A percentile compares a stretch with the other conserved stretches of the same genome.
Evolutionary conservation across 1,140 invertebrate genomes (phyloP).

Genomic region (Geopemphigus sp.): DNA sequence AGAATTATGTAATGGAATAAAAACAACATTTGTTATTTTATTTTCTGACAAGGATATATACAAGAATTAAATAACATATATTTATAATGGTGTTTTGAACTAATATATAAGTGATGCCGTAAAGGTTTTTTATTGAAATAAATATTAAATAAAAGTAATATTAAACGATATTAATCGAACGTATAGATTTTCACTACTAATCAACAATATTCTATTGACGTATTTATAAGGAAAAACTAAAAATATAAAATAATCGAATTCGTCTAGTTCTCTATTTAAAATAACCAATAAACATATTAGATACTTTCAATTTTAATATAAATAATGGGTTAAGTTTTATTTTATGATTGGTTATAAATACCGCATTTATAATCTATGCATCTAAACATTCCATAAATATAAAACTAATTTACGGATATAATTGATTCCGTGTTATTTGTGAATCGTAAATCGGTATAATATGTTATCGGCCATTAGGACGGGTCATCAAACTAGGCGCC

Average conservation of each 20-base stretch:
- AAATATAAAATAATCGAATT: not conserved
- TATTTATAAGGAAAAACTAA: not conserved
- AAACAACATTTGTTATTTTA: slow-evolving; percentile 18
- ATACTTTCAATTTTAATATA: too few relatives aligned
- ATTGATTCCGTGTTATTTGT: not conserved
- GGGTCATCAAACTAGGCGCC: not conserved
- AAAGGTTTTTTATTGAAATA: not conserved
- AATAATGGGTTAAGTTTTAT: too few relatives aligned
- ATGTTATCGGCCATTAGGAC: not conserved
- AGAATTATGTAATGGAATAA: not conserved
- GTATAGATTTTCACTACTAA: not conserved
- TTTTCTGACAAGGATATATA: not conserved
- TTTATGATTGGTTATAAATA: too few relatives aligned
- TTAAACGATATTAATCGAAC: not conserved
- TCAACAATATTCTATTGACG: not conserved
- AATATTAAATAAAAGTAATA: not conserved
- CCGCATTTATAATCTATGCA: too few relatives aligned
- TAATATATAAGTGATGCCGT: not conserved
- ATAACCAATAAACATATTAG: too few relatives aligned
- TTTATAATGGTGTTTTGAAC: not conserved
- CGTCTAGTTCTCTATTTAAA: too few relatives aligned
- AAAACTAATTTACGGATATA: not conserved
- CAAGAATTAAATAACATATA: not conserved
- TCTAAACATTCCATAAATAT: not conserved
- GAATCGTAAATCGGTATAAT: not conserved